These are phyloP conservation scores for Pissodes strobi DNA, from an alignment of 1,140 invertebrate genomes.

Conservation along the genomic window DNA sequence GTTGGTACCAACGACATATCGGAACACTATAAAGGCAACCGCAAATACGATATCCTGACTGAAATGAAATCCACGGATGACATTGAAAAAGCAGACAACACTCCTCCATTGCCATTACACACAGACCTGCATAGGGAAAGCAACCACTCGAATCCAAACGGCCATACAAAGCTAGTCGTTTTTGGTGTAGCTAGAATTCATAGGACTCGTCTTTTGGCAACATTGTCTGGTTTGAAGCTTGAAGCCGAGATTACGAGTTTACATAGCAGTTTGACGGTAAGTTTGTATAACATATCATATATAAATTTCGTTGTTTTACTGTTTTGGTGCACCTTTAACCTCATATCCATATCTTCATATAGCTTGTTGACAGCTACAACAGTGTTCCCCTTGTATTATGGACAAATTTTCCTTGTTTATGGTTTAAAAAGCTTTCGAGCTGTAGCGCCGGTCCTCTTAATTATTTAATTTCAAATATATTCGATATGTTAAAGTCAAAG, in stretches of 20 bases:
- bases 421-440: too few relatives aligned
- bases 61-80: conserved; percentile 57
- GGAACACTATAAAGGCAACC: conserved; percentile 60
- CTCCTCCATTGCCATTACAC: conserved; percentile 41
- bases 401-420: too few relatives aligned
- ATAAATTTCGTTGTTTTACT: too few relatives aligned
- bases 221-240: conserved; percentile 89
- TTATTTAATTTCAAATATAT: too few relatives aligned
- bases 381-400: too few relatives aligned
- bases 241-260: conserved; percentile 87
- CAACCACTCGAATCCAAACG: conserved; percentile 26
- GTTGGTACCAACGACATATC: conserved; percentile 58
- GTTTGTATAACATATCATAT: too few relatives aligned
- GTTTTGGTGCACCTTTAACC: too few relatives aligned
- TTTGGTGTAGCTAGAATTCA: conserved; percentile 83
- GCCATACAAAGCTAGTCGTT: conserved; percentile 52
- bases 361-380: too few relatives aligned
- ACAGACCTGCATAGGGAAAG: conserved; percentile 33
- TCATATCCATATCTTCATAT: too few relatives aligned
- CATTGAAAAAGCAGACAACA: conserved; percentile 55
- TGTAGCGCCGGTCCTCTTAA: too few relatives aligned
- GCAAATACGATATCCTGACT: conserved; percentile 59
- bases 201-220: conserved; percentile 83
- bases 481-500: too few relatives aligned
- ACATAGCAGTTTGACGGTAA: conserved; percentile 72